A percentile compares a stretch with the other conserved stretches of the same genome.
Evolutionary conservation across 2,113 vertebrate genomes (phyloP).

Genomic region (Phyllostomus hastatus): DNA sequence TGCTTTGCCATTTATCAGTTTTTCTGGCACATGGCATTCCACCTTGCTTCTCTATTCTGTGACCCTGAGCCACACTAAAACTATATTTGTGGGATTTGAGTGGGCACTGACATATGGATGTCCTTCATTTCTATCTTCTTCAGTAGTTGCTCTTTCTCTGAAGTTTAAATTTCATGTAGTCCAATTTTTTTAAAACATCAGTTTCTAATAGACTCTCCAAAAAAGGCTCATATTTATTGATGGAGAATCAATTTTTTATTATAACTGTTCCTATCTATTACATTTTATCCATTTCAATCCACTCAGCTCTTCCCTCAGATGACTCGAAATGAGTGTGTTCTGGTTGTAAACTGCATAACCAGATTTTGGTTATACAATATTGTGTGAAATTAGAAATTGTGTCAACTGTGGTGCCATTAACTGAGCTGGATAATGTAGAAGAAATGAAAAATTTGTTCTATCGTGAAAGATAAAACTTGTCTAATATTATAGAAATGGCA

Average conservation of each 20-base stretch:
- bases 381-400: neutral
- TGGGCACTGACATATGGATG: neutral
- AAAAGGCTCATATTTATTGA: neutral
- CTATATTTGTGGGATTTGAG: neutral
- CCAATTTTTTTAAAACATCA: neutral
- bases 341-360: neutral
- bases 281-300: neutral
- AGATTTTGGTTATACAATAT: neutral
- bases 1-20: neutral
- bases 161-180: neutral
- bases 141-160: neutral
- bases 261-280: neutral
- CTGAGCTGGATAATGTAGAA: neutral
- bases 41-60: neutral
- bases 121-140: neutral
- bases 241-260: neutral
- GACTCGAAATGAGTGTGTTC: neutral
- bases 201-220: neutral
- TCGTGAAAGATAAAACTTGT: neutral
- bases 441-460: neutral
- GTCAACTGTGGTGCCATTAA: neutral
- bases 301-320: neutral
- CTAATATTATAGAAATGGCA: neutral
- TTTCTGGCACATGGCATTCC: fast-evolving
- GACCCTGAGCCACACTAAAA: neutral